Percentiles rank a stretch among this genome's conserved stretches.
These are phyloP conservation scores for Geothlypis trichas DNA, from an alignment of 2,113 vertebrate genomes.

Conservation along the genomic window DNA sequence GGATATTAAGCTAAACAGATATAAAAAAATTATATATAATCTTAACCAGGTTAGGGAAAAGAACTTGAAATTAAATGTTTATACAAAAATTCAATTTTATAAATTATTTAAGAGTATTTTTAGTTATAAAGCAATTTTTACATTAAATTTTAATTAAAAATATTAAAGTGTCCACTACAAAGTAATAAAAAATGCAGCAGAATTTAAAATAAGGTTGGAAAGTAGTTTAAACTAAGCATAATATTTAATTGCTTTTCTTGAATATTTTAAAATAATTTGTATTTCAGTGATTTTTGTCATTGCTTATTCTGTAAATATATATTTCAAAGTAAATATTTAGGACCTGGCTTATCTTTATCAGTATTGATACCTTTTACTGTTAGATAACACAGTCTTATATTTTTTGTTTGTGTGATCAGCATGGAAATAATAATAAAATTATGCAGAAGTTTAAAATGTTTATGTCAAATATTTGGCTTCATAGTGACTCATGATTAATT, in stretches of 20 bases:
- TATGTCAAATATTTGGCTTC: constrained; percentile 13
- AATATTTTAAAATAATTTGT: not conserved
- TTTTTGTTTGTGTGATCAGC: not conserved
- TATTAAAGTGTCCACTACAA: not conserved
- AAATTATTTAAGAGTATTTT: not conserved
- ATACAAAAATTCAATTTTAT: not conserved
- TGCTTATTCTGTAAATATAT: not conserved
- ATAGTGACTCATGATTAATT: not conserved
- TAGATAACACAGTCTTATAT: not conserved
- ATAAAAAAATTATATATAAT: not conserved
- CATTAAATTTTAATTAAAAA: not conserved
- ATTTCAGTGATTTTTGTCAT: not conserved
- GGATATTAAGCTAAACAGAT: not conserved
- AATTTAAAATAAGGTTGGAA: not conserved
- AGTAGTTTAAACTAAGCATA: not conserved
- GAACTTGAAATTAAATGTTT: not conserved
- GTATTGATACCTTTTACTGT: not conserved
- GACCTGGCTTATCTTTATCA: not conserved
- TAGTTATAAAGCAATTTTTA: not conserved
- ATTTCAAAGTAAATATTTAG: not conserved
- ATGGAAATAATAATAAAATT: not conserved
- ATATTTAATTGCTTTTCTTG: not conserved
- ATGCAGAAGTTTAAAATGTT: not conserved
- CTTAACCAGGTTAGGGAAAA: not conserved
- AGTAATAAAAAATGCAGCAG: not conserved